phyloP scores from a whole-genome alignment of 2,113 vertebrate genomes.

The Tautogolabrus adspersus region DNA sequence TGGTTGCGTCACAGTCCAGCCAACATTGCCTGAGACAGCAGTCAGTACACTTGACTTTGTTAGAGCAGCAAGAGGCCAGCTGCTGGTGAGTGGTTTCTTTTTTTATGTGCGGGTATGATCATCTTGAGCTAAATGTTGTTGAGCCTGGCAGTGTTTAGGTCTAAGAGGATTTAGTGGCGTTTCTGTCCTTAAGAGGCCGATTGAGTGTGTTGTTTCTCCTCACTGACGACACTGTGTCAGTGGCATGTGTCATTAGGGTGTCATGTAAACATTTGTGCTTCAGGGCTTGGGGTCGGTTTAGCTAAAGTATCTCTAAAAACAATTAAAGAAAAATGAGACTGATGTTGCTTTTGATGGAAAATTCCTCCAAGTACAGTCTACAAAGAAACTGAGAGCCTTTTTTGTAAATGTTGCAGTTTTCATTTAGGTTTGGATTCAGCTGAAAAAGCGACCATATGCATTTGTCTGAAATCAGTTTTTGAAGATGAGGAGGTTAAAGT shows the following conservation, averaged over 20 bases:
- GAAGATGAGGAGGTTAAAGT: constrained; percentile 37
- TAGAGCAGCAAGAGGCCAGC: constrained; percentile 57
- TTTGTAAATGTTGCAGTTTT: background rate
- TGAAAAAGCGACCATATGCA: rapidly evolving
- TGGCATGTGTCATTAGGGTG: constrained; percentile 47
- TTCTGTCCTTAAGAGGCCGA: background rate
- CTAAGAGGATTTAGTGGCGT: constrained; percentile 31
- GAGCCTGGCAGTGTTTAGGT: background rate
- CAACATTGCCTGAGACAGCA: constrained; percentile 49
- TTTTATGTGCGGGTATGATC: constrained; percentile 22
- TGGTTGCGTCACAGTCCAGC: constrained; percentile 69
- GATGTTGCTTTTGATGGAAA: background rate
- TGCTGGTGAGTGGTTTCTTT: constrained; percentile 64
- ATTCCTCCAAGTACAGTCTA: background rate
- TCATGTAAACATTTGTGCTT: constrained; percentile 55
- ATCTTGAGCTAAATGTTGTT: background rate
- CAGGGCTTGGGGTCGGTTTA: background rate
- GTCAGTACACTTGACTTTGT: constrained; percentile 66
- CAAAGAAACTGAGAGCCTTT: background rate
- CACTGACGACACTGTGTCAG: constrained; percentile 34
- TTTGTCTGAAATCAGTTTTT: background rate
- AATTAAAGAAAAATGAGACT: background rate
- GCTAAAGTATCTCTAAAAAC: background rate
- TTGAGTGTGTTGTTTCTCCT: constrained; percentile 10
- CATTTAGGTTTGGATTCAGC: background rate